phyloP scores from a whole-genome alignment of 1,140 invertebrate species.

The Onthophagus taurus region DNA sequence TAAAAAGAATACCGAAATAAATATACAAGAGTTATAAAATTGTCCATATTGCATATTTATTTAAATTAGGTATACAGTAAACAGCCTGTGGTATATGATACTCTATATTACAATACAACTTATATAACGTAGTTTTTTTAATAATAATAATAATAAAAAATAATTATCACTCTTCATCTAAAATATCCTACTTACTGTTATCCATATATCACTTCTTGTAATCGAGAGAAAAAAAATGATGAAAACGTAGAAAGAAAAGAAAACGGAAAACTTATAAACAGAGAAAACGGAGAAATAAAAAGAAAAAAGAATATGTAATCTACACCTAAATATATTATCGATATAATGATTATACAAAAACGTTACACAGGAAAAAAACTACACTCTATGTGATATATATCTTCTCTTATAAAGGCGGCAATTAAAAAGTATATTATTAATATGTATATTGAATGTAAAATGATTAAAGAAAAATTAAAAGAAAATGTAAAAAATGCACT shows the following conservation, averaged over 20 bases:
- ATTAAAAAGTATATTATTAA: too few species aligned
- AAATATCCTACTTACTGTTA: constrained; percentile 17
- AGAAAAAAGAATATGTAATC: constrained; percentile 16
- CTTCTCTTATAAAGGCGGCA: too few species aligned
- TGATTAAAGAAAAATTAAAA: not conserved
- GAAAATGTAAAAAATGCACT: not conserved
- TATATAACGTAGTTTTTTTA: constrained; percentile 18
- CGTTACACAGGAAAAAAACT: constrained; percentile 11
- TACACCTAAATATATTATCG: constrained; percentile 11
- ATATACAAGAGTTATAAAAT: constrained; percentile 18
- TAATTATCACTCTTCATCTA: constrained; percentile 15
- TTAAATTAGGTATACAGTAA: constrained; percentile 33
- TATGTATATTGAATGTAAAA: constrained; percentile 4
- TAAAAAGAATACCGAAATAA: constrained; percentile 12
- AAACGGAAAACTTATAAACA: constrained; percentile 10
- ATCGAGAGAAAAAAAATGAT: not conserved
- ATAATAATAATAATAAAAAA: constrained; percentile 19
- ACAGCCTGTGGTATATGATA: constrained; percentile 28
- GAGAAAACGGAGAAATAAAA: constrained; percentile 13
- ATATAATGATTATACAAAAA: constrained; percentile 9
- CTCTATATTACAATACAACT: constrained; percentile 23
- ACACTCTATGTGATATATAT: not conserved
- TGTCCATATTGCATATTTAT: constrained; percentile 31
- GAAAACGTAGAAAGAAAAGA: not conserved
- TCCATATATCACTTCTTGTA: constrained; percentile 8